A percentile compares a stretch with the other conserved stretches of the same genome.
Conservation (phyloP, 2,113 vertebrate species). For the Tricholaema leucomelas region DNA sequence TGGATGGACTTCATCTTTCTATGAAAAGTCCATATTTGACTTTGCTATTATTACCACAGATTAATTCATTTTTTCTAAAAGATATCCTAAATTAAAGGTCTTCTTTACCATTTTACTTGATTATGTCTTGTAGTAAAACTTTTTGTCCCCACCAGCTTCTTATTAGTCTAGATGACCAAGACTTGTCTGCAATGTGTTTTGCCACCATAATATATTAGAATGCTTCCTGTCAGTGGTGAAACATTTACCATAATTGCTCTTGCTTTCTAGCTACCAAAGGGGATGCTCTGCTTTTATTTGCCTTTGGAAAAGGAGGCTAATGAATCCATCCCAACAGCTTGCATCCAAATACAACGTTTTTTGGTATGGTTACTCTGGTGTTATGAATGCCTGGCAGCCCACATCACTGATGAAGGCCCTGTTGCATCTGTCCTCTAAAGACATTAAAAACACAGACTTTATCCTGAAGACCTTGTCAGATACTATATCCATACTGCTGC, state of each 20-base stretch:
- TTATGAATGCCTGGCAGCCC: fast-evolving
- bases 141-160: not conserved
- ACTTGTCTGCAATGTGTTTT: not conserved
- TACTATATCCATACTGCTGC: not conserved
- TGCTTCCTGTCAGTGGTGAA: not conserved
- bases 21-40: not conserved
- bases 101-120: not conserved
- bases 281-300: not conserved
- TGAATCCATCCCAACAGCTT: not conserved
- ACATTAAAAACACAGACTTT: not conserved
- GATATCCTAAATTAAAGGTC: not conserved
- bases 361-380: not conserved
- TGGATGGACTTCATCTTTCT: not conserved
- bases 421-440: not conserved
- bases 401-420: not conserved
- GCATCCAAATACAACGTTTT: not conserved
- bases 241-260: not conserved
- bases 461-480: not conserved
- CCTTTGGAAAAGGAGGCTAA: not conserved
- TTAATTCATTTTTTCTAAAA: not conserved
- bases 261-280: not conserved
- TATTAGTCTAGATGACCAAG: not conserved
- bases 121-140: not conserved
- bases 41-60: not conserved
- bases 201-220: not conserved